These are phyloP conservation scores for Xiphydria camelus DNA, from an alignment of 2,888 invertebrate species.

Conservation along the genomic window DNA sequence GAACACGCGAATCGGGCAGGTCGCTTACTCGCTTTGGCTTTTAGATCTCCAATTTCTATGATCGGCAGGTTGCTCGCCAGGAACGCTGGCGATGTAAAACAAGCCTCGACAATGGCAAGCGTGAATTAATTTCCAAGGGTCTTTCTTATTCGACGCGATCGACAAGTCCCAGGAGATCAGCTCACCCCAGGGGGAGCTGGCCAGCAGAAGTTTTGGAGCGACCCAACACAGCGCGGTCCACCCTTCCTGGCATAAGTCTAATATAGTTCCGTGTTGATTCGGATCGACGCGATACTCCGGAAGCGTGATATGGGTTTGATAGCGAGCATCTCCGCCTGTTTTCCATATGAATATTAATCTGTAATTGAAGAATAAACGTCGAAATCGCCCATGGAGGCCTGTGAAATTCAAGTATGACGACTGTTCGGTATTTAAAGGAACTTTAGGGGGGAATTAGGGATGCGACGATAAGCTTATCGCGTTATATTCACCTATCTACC, in stretches of 20 bases:
- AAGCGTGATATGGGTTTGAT: constrained; percentile 52
- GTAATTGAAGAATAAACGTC: constrained; percentile 31
- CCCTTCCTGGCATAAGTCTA: constrained; percentile 33
- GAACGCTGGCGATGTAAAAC: constrained; percentile 64
- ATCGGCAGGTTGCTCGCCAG: constrained; percentile 33
- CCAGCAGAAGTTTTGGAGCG: constrained; percentile 61
- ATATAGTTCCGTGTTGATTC: constrained; percentile 46
- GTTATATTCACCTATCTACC: constrained; percentile 66
- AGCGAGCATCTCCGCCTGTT: constrained; percentile 65
- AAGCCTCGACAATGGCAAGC: constrained; percentile 59
- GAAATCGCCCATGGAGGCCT: too few relatives aligned
- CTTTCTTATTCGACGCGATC: constrained; percentile 26
- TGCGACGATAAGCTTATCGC: too few relatives aligned
- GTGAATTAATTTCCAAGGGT: constrained; percentile 40
- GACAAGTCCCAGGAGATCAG: constrained; percentile 67
- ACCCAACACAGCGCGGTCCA: constrained; percentile 67
- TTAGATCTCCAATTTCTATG: constrained; percentile 21
- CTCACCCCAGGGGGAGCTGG: constrained; percentile 66
- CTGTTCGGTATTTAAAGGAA: too few relatives aligned
- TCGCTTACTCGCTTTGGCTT: not conserved
- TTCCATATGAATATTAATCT: constrained; percentile 69
- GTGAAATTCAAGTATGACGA: too few relatives aligned
- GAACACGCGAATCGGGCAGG: too few relatives aligned
- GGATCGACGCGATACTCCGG: constrained; percentile 41
- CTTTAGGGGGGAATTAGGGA: too few relatives aligned